Evolutionary conservation across 2,888 invertebrate species (phyloP), one percentile per base, ranked within the genome.

Genomic region (Nymphalis c-album): DNA sequence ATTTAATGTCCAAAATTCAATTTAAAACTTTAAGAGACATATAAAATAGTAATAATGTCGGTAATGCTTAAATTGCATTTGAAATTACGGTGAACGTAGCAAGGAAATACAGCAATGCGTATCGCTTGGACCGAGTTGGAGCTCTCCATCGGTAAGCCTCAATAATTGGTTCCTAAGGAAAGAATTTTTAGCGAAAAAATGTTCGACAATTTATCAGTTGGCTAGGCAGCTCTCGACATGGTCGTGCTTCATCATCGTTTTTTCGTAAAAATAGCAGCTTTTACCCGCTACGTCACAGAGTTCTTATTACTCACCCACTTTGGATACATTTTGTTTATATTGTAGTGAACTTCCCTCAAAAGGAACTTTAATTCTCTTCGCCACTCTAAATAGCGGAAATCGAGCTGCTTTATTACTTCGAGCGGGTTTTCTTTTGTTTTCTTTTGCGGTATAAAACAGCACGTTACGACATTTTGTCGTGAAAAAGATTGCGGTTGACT

Each of bases 201-300:
- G 85, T 84, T 85, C 79, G 81, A 84, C 87, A 86, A 88, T 89
- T 89, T 88, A 82, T 89, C 88, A 87, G 86, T 84, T 84, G 82
- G 84, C 78, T 60, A 63, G 80, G 81, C 26, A 31, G 26, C 82
- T 84, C 80, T 81, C 76, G 84, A 83, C 85, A 85, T 87, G 87
- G 86, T 87, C 86, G 85, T 84, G 87, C 86, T 87, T 85, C 87
- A 88, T 90, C 88, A 90, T 88, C 84, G 84, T 86, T 88, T 89
- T 87, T 86, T 83, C 81, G 81, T 82, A 83, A 85, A 87, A 86
- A 80, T 83, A 80, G 79, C 81, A 78, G 76, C 80, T 77, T 78
- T 78, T 76, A 77, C 79, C 80, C 81, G 76, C 82, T 78, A 77
- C 77, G 75, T 81, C 80, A 80, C 80, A 81, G 85, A 88, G 86